Conservation (phyloP, 2,888 invertebrate genomes). For the Steinernema hermaphroditum region DNA sequence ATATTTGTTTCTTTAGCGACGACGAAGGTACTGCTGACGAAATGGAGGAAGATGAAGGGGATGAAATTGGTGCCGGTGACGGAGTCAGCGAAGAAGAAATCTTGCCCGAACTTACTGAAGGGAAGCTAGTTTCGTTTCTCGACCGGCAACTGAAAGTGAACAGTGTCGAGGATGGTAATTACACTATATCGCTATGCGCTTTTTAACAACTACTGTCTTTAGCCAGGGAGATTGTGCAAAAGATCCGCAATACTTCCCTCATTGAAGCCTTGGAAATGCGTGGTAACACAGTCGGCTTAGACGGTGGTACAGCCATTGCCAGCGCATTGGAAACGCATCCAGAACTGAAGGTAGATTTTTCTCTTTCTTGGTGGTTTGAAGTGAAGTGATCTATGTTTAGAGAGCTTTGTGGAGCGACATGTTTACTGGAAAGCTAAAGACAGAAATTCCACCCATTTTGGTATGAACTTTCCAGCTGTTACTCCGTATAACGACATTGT, state of each 20-base stretch:
- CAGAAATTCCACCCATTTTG: slow-evolving; percentile 89
- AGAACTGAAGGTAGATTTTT: not conserved
- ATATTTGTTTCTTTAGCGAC: too few species aligned
- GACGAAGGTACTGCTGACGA: too few species aligned
- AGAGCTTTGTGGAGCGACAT: slow-evolving; percentile 90
- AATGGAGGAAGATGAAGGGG: too few species aligned
- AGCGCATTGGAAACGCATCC: slow-evolving; percentile 38
- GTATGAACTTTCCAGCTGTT: too few species aligned
- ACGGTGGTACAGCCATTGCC: slow-evolving; percentile 50
- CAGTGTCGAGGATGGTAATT: slow-evolving; percentile 38
- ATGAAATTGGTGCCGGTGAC: too few species aligned
- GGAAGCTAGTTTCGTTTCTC: slow-evolving; percentile 24
- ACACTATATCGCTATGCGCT: not conserved
- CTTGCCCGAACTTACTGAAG: too few species aligned
- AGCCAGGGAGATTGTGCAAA: slow-evolving; percentile 2
- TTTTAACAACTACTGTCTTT: too few species aligned
- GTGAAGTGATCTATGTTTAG: slow-evolving; percentile 48
- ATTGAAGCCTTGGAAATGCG: slow-evolving; percentile 52
- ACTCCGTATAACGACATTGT: too few species aligned
- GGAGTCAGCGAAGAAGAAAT: too few species aligned
- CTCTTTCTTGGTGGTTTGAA: not conserved
- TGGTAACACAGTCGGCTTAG: slow-evolving; percentile 59
- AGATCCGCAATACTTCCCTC: not conserved
- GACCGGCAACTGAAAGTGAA: not conserved
- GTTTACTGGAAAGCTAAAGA: slow-evolving; percentile 91